Base-by-base conservation (phyloP, 1,140 invertebrate species). In the Uloborus diversus region DNA sequence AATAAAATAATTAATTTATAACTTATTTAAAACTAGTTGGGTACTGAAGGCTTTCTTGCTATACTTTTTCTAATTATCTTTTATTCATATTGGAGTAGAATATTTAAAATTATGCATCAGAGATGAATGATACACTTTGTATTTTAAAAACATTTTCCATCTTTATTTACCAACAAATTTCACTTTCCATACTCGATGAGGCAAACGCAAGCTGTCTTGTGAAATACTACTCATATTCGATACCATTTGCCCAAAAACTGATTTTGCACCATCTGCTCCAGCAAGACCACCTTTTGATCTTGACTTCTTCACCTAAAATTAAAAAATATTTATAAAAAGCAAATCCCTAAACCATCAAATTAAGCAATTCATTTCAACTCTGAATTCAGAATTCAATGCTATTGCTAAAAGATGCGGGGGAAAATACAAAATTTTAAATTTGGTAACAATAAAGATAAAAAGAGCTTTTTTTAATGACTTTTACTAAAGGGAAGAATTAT, bases 201-300 rank as follows among this genome's bases (percentile, higher is more conserved):
- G 95, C 37, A 99, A 86, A 66, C 96, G 93, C 0, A 98, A 88
- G 1, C 94, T 93, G 84, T 98, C 96, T 80, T 93, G 92, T 3
- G 93, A 94, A 20, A 98, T 90, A 13, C 94, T 88, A 7, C 92
- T 90, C 88, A 97, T 91, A 82, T 97, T 95, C n/a, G 91, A 90
- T 1, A 96, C 93, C 94, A 99, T 96, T 88, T 99, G 96, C 0
- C 95, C 96, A 88, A 99, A 98, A 2, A 98, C 96, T 14, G 95
- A 96, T 85, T 96, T 96, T 85, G 93, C 94, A 2, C 91, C 92
- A 83, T 93, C 92, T 0, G 90, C 89, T 13, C 94, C 95, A 59
- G 95, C 94, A 14, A 95, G 88, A 5, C 95, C 94, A 61, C 94
- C 94, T 83, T 93, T 93, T 13, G 91, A 90, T 53, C 93, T 87